phyloP scores from a whole-genome alignment of 2,797 vertebrate species.

The Poliocrania exsul region DNA sequence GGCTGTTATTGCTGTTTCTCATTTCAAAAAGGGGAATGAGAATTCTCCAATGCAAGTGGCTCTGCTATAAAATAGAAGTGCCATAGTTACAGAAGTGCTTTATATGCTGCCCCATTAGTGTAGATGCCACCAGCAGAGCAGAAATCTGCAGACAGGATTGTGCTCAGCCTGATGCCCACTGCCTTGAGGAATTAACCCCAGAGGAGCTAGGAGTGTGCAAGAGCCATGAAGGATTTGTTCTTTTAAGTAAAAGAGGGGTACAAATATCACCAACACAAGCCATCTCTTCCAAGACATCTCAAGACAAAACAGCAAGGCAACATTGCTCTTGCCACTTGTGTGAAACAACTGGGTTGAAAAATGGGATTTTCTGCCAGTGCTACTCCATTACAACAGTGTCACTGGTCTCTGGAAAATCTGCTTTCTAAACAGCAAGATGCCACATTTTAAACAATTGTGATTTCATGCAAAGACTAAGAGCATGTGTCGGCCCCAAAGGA shows the following conservation, averaged over 20 bases:
- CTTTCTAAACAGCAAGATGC: not conserved
- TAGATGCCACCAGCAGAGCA: not conserved
- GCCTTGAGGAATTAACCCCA: not conserved
- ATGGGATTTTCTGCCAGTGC: not conserved
- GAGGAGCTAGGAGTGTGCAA: not conserved
- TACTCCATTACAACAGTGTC: not conserved
- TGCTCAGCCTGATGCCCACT: not conserved
- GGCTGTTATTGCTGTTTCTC: constrained; percentile 10
- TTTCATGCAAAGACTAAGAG: not conserved
- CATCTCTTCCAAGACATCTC: not conserved
- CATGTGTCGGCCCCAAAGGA: not conserved
- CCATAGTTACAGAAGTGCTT: constrained; percentile 1
- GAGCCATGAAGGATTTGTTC: not conserved
- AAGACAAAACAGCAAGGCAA: not conserved
- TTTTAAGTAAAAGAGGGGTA: not conserved
- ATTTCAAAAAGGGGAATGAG: constrained; percentile 33
- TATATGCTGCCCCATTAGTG: not conserved
- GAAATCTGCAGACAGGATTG: not conserved
- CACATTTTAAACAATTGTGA: not conserved
- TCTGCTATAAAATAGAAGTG: constrained; percentile 4
- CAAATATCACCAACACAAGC: not conserved
- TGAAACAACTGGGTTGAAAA: not conserved
- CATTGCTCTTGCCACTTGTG: fast-evolving
- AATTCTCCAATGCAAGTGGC: not conserved
- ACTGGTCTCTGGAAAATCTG: not conserved